Conservation (phyloP, 1,140 invertebrate species). For the Zaprionus ornatus region DNA sequence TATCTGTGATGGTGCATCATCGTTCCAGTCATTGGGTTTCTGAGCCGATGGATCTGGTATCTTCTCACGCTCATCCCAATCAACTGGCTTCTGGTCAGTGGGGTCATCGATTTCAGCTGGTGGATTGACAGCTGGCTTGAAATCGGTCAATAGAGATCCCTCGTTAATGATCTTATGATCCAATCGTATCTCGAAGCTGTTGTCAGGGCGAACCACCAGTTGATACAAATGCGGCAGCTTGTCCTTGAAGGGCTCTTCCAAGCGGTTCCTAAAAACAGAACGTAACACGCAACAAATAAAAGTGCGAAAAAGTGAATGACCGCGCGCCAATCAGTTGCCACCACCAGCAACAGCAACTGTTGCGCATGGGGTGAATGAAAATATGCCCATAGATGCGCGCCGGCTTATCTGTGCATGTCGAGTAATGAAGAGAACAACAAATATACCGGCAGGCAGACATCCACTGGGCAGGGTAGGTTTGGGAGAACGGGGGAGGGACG, state of each 20-base stretch:
- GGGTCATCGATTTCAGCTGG: slow-evolving; percentile 98
- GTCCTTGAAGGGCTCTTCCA: slow-evolving; percentile 97
- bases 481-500: not conserved
- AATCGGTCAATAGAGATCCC: slow-evolving; percentile 95
- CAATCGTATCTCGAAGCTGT: slow-evolving; percentile 89
- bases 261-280: slow-evolving; percentile 85
- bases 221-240: slow-evolving; percentile 98
- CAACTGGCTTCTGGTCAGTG: slow-evolving; percentile 93
- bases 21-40: slow-evolving; percentile 98
- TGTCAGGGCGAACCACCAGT: slow-evolving; percentile 94
- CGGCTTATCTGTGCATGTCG: slow-evolving; percentile 36
- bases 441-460: slow-evolving; percentile 1
- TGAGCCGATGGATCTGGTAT: slow-evolving; percentile 94
- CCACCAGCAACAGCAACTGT: slow-evolving; percentile 21
- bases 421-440: slow-evolving; percentile 23
- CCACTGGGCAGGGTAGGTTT: not conserved
- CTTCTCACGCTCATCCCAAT: slow-evolving; percentile 99
- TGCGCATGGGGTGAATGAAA: slow-evolving; percentile 38
- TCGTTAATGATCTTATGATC: slow-evolving; percentile 92
- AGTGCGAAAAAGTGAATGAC: slow-evolving; percentile 33
- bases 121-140: slow-evolving; percentile 97
- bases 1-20: slow-evolving; percentile 95
- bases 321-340: slow-evolving; percentile 4
- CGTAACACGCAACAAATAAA: slow-evolving; percentile 19
- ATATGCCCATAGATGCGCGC: slow-evolving; percentile 24